A percentile compares a stretch with the other conserved stretches of the same genome.
Conservation (phyloP, 2,888 invertebrate species). For the Aquatica leii region DNA sequence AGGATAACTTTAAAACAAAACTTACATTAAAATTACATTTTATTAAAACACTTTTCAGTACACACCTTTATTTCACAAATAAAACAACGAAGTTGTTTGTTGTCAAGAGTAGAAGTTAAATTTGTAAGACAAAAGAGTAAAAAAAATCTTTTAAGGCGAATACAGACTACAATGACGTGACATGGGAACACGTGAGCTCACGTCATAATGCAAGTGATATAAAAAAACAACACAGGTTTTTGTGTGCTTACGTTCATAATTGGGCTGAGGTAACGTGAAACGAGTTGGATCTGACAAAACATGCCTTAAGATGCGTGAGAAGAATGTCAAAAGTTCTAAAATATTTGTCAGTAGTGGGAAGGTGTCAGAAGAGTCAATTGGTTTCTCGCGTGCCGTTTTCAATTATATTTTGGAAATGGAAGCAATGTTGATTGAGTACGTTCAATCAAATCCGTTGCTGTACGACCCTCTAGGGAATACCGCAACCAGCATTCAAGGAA, state of each 20-base stretch:
- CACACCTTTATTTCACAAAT: too few relatives aligned
- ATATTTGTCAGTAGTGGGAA: slow-evolving; percentile 5
- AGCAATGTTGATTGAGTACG: background rate
- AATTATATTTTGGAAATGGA: background rate
- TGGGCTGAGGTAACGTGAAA: background rate
- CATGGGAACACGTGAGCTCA: background rate
- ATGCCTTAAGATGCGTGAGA: background rate
- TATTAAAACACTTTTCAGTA: too few relatives aligned
- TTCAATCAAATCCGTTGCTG: background rate
- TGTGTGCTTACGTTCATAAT: background rate
- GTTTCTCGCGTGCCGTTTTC: background rate
- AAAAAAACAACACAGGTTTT: slow-evolving; percentile 1
- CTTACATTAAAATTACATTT: too few relatives aligned
- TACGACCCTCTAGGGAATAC: background rate
- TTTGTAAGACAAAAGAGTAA: too few relatives aligned
- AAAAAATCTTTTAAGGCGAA: background rate
- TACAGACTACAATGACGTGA: background rate
- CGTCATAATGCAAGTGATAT: slow-evolving; percentile 8
- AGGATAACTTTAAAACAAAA: too few relatives aligned
- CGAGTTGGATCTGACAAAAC: slow-evolving; percentile 5
- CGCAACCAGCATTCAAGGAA: background rate
- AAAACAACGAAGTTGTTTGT: too few relatives aligned
- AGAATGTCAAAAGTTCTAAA: slow-evolving; percentile 3
- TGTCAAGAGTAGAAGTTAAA: too few relatives aligned
- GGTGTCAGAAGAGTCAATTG: too few relatives aligned